phyloP scores from a whole-genome alignment of 1,140 invertebrate genomes.

The Cryptotermes secundus region DNA sequence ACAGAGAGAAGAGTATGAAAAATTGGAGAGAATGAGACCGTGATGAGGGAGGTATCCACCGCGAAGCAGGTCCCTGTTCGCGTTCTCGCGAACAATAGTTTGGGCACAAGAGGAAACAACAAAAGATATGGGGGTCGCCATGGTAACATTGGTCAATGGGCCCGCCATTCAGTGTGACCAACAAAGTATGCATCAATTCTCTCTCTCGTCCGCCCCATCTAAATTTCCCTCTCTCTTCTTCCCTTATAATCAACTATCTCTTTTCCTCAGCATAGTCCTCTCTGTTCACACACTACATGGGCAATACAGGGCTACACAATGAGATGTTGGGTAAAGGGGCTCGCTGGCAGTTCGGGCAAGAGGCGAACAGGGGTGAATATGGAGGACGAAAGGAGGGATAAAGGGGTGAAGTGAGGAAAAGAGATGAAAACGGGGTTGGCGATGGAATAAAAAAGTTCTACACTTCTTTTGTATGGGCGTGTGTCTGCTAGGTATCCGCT shows the following conservation, averaged over 20 bases:
- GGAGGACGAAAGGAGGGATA: neutral
- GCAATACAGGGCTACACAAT: slow-evolving; percentile 28
- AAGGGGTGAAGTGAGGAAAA: neutral
- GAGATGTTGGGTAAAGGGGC: slow-evolving; percentile 19
- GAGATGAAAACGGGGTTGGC: neutral
- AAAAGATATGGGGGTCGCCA: slow-evolving; percentile 33
- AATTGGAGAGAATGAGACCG: neutral
- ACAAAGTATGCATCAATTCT: slow-evolving; percentile 37
- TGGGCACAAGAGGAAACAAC: slow-evolving; percentile 28
- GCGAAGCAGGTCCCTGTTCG: neutral
- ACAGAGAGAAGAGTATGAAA: neutral
- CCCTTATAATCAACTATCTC: slow-evolving; percentile 1
- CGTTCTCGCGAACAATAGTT: slow-evolving; percentile 27
- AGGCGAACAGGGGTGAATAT: neutral
- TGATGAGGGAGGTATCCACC: neutral
- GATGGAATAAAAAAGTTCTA: slow-evolving; percentile 18
- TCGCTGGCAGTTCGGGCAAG: neutral
- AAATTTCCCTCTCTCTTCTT: slow-evolving; percentile 18
- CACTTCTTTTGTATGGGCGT: slow-evolving; percentile 24
- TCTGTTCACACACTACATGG: slow-evolving; percentile 1
- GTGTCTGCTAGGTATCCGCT: slow-evolving; percentile 27
- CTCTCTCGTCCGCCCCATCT: slow-evolving; percentile 5
- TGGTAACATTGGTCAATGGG: slow-evolving; percentile 36
- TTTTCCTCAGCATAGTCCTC: neutral
- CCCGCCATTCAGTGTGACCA: slow-evolving; percentile 35